These are phyloP conservation scores for Acanthococcus lagerstroemiae DNA, from an alignment of 2,888 invertebrate genomes.

Conservation along the genomic window DNA sequence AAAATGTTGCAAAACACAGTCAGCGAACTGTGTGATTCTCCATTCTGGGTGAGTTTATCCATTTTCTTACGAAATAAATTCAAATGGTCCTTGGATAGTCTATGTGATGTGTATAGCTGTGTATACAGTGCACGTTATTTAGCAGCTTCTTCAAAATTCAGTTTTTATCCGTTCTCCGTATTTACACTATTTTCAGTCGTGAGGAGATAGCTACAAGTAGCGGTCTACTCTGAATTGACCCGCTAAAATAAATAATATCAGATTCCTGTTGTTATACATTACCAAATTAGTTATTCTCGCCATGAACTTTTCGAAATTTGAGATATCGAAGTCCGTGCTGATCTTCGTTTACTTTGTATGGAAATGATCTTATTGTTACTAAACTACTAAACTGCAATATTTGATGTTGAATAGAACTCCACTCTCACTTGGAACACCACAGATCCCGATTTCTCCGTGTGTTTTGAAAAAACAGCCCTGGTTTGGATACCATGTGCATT, in stretches of 20 bases:
- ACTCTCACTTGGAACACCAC: conserved; percentile 70
- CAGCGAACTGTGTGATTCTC: neutral
- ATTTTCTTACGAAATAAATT: neutral
- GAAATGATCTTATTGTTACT: too few species aligned
- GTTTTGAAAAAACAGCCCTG: conserved; percentile 83
- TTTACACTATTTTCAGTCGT: too few species aligned
- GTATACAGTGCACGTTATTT: neutral
- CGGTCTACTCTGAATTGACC: too few species aligned
- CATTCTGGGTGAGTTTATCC: neutral
- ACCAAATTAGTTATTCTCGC: too few species aligned
- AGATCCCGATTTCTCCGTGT: conserved; percentile 75
- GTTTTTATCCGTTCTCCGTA: neutral
- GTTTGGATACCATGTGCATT: conserved; percentile 82
- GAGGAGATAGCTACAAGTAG: too few species aligned
- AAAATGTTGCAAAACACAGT: neutral
- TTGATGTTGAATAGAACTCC: conserved; percentile 54
- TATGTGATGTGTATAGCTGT: too few species aligned
- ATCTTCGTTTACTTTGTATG: too few species aligned
- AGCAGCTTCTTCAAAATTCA: neutral
- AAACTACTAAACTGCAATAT: too few species aligned
- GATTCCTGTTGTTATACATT: too few species aligned
- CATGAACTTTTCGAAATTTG: neutral
- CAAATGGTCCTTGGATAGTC: too few species aligned
- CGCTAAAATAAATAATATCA: too few species aligned
- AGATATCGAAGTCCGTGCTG: too few species aligned